Evolutionary conservation across 2,888 invertebrate genomes (phyloP).

Genomic region (Harpalus rubripes): DNA sequence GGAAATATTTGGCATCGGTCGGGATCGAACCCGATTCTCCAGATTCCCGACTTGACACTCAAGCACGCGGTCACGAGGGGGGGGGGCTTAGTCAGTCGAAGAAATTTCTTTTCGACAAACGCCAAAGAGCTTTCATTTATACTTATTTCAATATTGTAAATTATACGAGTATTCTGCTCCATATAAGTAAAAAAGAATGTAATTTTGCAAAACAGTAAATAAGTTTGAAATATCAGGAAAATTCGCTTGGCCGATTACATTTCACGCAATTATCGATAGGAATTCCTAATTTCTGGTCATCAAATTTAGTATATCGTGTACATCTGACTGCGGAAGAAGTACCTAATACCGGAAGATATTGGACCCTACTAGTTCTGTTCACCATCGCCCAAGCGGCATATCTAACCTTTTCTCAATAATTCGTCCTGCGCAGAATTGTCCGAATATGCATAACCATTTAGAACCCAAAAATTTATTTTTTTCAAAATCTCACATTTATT

Average conservation of each 20-base stretch:
- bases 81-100: too few species aligned
- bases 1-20: too few species aligned
- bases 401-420: not conserved
- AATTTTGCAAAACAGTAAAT: not conserved
- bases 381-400: not conserved
- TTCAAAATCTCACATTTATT: too few species aligned
- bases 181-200: not conserved
- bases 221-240: slow-evolving; percentile 1
- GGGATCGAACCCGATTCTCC: too few species aligned
- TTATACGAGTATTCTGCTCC: not conserved
- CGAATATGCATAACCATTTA: too few species aligned
- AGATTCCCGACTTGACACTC: too few species aligned
- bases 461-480: too few species aligned
- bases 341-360: slow-evolving; percentile 56
- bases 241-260: slow-evolving; percentile 35
- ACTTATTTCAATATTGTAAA: not conserved
- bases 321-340: slow-evolving; percentile 57
- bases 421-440: not conserved
- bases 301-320: slow-evolving; percentile 52
- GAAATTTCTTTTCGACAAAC: too few species aligned
- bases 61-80: too few species aligned
- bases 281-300: slow-evolving; percentile 54
- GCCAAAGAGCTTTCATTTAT: too few species aligned
- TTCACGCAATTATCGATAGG: slow-evolving; percentile 45
- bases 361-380: slow-evolving; percentile 39